These are phyloP conservation scores for Scyliorhinus canicula DNA, from an alignment of 2,797 vertebrate species.

Conservation along the genomic window DNA sequence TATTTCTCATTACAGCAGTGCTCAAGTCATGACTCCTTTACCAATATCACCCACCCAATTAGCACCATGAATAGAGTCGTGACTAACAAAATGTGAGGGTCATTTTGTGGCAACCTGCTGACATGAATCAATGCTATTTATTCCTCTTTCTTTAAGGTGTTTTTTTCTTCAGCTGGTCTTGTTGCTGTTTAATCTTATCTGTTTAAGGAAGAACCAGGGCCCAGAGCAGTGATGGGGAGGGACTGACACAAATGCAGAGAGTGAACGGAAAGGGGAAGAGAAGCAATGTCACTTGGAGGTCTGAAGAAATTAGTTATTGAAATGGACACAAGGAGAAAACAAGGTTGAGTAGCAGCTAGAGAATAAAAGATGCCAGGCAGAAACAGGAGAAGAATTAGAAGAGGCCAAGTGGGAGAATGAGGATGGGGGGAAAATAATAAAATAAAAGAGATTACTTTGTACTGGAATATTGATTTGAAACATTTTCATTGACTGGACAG, in stretches of 20 bases:
- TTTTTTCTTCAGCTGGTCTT: background rate
- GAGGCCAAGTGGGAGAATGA: background rate
- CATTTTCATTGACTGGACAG: background rate
- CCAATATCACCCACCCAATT: background rate
- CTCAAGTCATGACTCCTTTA: background rate
- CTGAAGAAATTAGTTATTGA: background rate
- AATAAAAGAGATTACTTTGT: conserved; percentile 6
- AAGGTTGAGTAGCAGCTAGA: background rate
- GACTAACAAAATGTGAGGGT: background rate
- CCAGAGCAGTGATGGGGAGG: background rate
- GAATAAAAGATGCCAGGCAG: background rate
- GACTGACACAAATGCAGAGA: background rate
- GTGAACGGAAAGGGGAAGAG: background rate
- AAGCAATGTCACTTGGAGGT: background rate
- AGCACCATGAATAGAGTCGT: too few relatives aligned
- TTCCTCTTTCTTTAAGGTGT: background rate
- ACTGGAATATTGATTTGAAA: background rate
- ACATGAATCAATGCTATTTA: background rate
- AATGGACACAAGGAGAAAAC: background rate
- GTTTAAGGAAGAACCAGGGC: background rate
- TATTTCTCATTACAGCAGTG: background rate
- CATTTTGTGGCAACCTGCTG: background rate
- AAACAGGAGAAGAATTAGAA: background rate
- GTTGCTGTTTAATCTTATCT: background rate
- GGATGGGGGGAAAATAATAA: background rate